phyloP scores from a whole-genome alignment of 2,888 invertebrate genomes.

The Troides aeacus region DNA sequence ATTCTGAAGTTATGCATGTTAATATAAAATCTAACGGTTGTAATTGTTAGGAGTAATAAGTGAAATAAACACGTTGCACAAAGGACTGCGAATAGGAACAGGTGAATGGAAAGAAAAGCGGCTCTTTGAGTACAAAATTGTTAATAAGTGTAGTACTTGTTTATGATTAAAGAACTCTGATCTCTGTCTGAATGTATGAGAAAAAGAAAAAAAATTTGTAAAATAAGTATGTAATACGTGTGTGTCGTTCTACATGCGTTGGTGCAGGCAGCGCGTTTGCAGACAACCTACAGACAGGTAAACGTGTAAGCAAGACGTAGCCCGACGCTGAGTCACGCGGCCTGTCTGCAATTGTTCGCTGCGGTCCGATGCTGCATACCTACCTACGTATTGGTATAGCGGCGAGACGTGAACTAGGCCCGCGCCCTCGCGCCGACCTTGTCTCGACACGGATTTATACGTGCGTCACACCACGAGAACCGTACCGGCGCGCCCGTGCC shows the following conservation, averaged over 20 bases:
- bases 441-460: conserved; percentile 75
- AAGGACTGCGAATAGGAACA: no score
- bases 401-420: conserved; percentile 54
- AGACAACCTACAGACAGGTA: conserved; percentile 23
- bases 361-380: conserved; percentile 34
- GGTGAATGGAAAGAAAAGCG: no score
- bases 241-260: conserved; percentile 11
- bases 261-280: conserved; percentile 12
- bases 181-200: no score
- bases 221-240: background rate
- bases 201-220: no score
- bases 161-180: no score
- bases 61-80: no score
- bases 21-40: no score
- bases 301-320: conserved; percentile 22
- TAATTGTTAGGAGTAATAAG: no score
- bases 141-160: no score
- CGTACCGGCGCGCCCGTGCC: conserved; percentile 36
- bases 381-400: conserved; percentile 8
- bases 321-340: conserved; percentile 57
- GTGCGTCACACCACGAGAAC: conserved; percentile 68
- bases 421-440: conserved; percentile 76
- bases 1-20: no score
- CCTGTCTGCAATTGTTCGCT: conserved; percentile 61
- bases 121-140: no score